phyloP scores from a whole-genome alignment of 2,888 invertebrate genomes.

The Agriopis marginaria region DNA sequence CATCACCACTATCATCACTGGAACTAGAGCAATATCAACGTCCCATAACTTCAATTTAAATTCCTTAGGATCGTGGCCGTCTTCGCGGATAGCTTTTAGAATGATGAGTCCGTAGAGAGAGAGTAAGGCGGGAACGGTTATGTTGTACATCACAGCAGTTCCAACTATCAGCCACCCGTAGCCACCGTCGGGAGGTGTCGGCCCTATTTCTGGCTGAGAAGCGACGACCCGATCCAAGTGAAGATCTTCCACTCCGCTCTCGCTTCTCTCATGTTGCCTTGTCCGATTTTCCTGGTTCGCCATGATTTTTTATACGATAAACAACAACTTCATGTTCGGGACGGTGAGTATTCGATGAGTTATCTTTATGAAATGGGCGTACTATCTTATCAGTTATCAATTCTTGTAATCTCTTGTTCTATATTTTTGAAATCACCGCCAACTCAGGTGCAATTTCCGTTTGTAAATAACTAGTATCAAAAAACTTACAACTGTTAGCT shows the following conservation, averaged over 20 bases:
- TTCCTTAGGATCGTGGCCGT: constrained; percentile 74
- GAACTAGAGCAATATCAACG: constrained; percentile 85
- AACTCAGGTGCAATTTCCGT: constrained; percentile 31
- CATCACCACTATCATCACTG: constrained; percentile 86
- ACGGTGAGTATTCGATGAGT: constrained; percentile 64
- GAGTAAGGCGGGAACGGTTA: constrained; percentile 85
- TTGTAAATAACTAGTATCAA: background rate
- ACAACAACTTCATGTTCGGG: constrained; percentile 72
- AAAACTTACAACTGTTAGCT: background rate
- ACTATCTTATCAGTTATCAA: constrained; percentile 83
- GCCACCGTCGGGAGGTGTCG: constrained; percentile 88
- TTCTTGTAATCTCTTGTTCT: constrained; percentile 75
- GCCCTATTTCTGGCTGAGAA: constrained; percentile 89
- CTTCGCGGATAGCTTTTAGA: constrained; percentile 79
- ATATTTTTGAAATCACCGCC: constrained; percentile 78
- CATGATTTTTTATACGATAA: constrained; percentile 68
- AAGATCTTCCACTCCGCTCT: constrained; percentile 68
- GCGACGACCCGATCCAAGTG: constrained; percentile 87
- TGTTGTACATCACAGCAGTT: constrained; percentile 87
- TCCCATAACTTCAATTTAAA: constrained; percentile 83
- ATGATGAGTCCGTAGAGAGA: constrained; percentile 85
- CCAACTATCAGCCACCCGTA: constrained; percentile 89
- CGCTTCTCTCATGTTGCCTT: constrained; percentile 54
- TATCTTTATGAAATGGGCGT: constrained; percentile 71
- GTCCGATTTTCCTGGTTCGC: constrained; percentile 59